Base-by-base conservation (phyloP, 2,113 vertebrate genomes). In the Psittacara wagleri region DNA sequence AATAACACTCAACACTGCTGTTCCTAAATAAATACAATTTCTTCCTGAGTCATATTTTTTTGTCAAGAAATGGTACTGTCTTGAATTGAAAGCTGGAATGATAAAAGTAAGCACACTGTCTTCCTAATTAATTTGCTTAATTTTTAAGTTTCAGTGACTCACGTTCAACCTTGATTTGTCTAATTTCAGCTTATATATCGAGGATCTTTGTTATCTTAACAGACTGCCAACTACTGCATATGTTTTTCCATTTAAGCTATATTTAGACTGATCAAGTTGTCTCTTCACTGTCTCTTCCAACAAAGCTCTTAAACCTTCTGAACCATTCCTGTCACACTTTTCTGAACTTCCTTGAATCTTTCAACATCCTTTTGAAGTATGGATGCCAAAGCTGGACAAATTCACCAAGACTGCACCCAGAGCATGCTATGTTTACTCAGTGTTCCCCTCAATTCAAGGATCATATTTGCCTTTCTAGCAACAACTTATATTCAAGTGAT, bases 311-410 rank as follows among this genome's bases (percentile, higher is more conserved):
- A 86, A 89, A 70, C 25, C 29, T 86, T 86, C 52, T 82, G 69
- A 94, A 89, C 28, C 37, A 84, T 49, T 86, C 68, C 49, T 22
- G 51, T 55, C 62, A 94, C 27, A 84, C 14, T 90, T 83, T 86
- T 76, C 83, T 79, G 66, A 86, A 91, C 31, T 52, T 85, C 35
- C 17, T 2, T 88, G 54, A 92, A 92, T 88, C 83, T 93, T 96
- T 96, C 94, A 96, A 63, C 37, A 88, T 67, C 55, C 83, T 91
- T 88, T 62, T 94, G 77, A 97, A 95, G 95, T 93, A 93, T 76
- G 77, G 86, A 95, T 84, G 86, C 57, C 67, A 86, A 69, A 86
- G 77, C 69, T 94, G 86, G 73, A 75, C 39, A 93, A 62, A 90
- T 76, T 92, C 82, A 86, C 28, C 24, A 82, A 57, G 64, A 72